Evolutionary conservation across 2,888 invertebrate species (phyloP).

Genomic region (Drosophila paracracens): DNA sequence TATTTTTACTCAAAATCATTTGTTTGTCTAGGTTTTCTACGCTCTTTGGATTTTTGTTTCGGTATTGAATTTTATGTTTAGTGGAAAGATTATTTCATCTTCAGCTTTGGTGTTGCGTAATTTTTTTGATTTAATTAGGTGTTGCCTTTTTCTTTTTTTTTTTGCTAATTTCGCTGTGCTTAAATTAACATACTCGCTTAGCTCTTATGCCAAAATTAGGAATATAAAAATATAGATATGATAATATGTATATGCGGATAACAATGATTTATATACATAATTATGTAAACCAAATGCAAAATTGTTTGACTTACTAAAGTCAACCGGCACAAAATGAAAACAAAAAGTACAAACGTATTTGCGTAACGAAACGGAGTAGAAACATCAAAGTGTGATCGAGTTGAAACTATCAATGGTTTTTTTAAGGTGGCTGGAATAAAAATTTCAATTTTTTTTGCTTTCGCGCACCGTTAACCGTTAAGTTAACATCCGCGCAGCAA

Average conservation of each 20-base stretch:
- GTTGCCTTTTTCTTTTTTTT: constrained; percentile 12
- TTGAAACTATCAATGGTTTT: not conserved
- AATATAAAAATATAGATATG: not conserved
- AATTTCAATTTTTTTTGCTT: constrained; percentile 1
- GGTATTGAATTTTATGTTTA: constrained; percentile 38
- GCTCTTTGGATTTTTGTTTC: constrained; percentile 44
- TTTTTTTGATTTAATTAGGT: constrained; percentile 45
- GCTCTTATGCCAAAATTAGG: constrained; percentile 23
- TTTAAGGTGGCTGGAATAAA: not conserved
- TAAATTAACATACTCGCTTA: constrained; percentile 33
- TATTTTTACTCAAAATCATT: constrained; percentile 28
- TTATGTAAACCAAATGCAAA: not conserved
- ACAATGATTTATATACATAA: not conserved
- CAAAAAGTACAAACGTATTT: not conserved
- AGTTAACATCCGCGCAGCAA: constrained; percentile 32
- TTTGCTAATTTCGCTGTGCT: constrained; percentile 33
- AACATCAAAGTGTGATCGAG: not conserved
- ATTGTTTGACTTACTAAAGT: not conserved
- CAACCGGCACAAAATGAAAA: not conserved
- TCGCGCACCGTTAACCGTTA: constrained; percentile 27
- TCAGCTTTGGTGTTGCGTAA: constrained; percentile 51
- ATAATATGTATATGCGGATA: not conserved
- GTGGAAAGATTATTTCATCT: constrained; percentile 52
- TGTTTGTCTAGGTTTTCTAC: constrained; percentile 25
- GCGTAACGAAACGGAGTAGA: not conserved